phyloP scores from a whole-genome alignment of 2,113 vertebrate genomes.

The Stigmatopora argus region DNA sequence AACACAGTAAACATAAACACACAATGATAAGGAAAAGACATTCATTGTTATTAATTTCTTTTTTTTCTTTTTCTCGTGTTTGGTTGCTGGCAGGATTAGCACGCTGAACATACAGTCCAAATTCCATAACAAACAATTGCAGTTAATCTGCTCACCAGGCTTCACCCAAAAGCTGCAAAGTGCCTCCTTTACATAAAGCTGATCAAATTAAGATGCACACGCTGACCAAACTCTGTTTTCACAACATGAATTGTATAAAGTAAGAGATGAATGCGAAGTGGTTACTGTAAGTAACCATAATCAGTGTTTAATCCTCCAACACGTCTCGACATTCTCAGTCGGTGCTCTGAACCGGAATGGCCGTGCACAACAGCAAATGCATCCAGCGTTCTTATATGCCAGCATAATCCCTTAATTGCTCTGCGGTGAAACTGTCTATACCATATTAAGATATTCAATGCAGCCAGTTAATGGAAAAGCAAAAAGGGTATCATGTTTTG shows the following conservation, averaged over 20 bases:
- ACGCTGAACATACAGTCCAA: conserved; percentile 68
- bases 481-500: conserved; percentile 66
- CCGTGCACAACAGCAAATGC: conserved; percentile 62
- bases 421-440: conserved; percentile 69
- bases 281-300: conserved; percentile 35
- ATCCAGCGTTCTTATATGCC: conserved; percentile 60
- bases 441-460: conserved; percentile 70
- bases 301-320: conserved; percentile 15
- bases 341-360: conserved; percentile 49
- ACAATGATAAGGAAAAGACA: conserved; percentile 56
- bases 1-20: conserved; percentile 46
- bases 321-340: conserved; percentile 37
- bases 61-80: conserved; percentile 54
- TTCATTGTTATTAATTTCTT: conserved; percentile 68
- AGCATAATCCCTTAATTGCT: conserved; percentile 76
- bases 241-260: conserved; percentile 26
- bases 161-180: conserved; percentile 21
- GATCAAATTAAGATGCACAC: conserved; percentile 74
- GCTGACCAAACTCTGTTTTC: conserved; percentile 54
- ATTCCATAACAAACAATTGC: conserved; percentile 75
- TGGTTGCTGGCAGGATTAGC: conserved; percentile 66
- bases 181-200: conserved; percentile 70
- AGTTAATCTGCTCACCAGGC: conserved; percentile 60
- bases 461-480: conserved; percentile 67
- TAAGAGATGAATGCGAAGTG: conserved; percentile 32